These are phyloP conservation scores for Lanius ludovicianus DNA, from an alignment of 2,113 vertebrate genomes.

Conservation along the genomic window DNA sequence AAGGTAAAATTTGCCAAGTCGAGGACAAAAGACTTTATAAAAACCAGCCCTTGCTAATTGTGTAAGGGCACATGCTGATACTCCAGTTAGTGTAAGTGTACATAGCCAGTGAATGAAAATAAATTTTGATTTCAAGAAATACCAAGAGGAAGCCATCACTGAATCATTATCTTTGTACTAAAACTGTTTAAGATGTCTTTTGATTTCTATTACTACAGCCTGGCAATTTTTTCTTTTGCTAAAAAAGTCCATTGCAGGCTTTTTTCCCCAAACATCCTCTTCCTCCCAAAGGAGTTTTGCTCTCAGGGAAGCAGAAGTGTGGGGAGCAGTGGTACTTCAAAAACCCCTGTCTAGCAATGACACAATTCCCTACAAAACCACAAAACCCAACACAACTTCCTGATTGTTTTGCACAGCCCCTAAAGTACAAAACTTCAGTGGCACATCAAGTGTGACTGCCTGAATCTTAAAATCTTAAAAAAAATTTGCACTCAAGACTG, in stretches of 20 bases:
- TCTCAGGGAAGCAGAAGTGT: background rate
- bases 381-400: too few species aligned
- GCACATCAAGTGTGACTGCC: background rate
- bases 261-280: background rate
- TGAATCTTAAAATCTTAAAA: background rate
- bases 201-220: background rate
- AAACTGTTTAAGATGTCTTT: background rate
- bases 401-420: background rate
- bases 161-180: background rate
- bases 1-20: background rate
- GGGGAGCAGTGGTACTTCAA: background rate
- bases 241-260: background rate
- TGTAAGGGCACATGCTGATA: background rate
- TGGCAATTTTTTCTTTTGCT: background rate
- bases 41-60: background rate
- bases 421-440: background rate
- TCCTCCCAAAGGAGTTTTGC: background rate
- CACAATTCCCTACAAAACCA: background rate
- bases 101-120: background rate
- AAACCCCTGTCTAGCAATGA: background rate
- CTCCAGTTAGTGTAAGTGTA: background rate
- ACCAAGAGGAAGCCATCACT: background rate
- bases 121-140: background rate
- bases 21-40: background rate
- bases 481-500: background rate